These are phyloP conservation scores for Heteropelma amictum DNA, from an alignment of 2,888 invertebrate genomes.

Conservation along the genomic window DNA sequence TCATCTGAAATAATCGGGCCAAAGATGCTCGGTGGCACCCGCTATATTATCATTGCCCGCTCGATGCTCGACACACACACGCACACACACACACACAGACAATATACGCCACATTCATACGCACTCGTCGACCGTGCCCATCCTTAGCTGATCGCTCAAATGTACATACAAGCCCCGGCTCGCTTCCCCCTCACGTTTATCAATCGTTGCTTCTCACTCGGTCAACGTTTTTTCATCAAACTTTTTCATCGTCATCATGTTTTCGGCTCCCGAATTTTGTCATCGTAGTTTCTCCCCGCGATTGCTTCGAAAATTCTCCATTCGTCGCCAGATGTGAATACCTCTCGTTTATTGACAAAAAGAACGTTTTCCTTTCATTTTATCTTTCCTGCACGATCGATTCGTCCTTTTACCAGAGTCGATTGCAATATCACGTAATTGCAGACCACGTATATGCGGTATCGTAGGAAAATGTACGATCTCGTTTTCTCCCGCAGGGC, in stretches of 20 bases:
- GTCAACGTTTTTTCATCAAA: background rate
- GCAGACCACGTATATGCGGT: too few species aligned
- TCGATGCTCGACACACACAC: conserved; percentile 17
- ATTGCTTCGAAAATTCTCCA: conserved; percentile 1
- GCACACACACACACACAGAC: too few species aligned
- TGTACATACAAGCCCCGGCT: background rate
- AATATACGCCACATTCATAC: too few species aligned
- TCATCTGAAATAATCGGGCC: background rate
- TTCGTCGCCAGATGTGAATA: background rate
- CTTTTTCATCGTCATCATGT: background rate
- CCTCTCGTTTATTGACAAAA: background rate
- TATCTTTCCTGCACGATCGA: background rate
- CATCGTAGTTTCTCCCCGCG: background rate
- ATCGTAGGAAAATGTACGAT: too few species aligned
- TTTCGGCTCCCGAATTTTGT: background rate
- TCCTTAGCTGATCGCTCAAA: background rate
- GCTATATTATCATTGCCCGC: conserved; percentile 23
- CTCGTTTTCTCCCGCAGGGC: too few species aligned
- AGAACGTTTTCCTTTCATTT: background rate
- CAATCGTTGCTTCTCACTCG: conserved; percentile 7
- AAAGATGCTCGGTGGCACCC: conserved; percentile 9
- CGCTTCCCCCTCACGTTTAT: too few species aligned
- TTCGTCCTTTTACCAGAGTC: too few species aligned
- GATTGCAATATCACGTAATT: too few species aligned
- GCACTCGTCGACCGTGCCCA: background rate